phyloP scores from a whole-genome alignment of 1,140 invertebrate genomes.

The Vanessa tameamea region DNA sequence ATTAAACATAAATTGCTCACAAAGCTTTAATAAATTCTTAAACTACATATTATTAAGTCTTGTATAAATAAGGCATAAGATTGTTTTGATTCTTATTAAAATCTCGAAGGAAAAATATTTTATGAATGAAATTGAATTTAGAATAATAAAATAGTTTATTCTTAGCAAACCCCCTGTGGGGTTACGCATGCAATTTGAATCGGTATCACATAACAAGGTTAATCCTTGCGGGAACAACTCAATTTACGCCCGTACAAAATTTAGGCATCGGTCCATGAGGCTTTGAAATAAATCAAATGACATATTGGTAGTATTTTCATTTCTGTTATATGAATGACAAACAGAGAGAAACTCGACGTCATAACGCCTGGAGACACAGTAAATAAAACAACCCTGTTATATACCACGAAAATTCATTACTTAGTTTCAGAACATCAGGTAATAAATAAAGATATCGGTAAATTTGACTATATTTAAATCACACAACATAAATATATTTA shows the following conservation, averaged over 20 bases:
- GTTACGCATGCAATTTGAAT: conserved; percentile 6
- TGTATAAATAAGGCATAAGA: neutral
- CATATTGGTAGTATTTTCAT: neutral
- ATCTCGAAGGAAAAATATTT: neutral
- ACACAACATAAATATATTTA: no score
- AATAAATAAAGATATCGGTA: no score
- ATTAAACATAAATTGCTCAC: no score
- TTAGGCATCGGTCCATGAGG: conserved; percentile 2
- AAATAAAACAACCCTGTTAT: no score
- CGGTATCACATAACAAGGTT: conserved; percentile 2
- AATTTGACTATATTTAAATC: no score
- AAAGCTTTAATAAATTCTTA: no score
- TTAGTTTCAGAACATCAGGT: no score
- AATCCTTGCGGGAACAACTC: conserved; percentile 9
- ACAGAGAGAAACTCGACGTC: no score
- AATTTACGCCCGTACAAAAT: conserved; percentile 9
- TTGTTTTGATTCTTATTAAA: neutral
- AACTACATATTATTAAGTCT: neutral
- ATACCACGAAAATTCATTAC: no score
- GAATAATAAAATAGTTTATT: conserved; percentile 6
- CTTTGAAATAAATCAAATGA: conserved; percentile 6
- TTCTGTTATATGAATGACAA: no score
- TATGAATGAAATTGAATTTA: neutral
- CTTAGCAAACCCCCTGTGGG: neutral
- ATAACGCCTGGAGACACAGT: no score